Percentiles rank a stretch among this genome's conserved stretches.
Evolutionary conservation across 2,888 invertebrate species (phyloP).

Genomic region (Leucophora obtusa): DNA sequence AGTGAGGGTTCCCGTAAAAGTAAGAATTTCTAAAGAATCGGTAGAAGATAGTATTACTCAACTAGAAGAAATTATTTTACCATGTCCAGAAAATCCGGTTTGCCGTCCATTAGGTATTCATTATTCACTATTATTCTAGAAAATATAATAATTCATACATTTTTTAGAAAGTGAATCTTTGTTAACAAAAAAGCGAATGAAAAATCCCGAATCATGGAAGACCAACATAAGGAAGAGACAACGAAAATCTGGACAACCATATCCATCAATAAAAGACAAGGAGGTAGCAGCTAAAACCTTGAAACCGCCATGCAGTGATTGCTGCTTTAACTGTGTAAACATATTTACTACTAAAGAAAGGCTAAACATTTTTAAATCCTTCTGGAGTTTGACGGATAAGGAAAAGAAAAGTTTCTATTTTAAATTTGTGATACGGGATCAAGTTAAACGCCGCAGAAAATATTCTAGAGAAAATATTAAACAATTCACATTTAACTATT

Average conservation of each 20-base stretch:
- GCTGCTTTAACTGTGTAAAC: not conserved
- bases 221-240: not conserved
- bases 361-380: not conserved
- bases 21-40: too few relatives aligned
- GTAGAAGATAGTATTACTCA: too few relatives aligned
- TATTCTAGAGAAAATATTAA: not conserved
- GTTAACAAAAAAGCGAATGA: not conserved
- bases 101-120: too few relatives aligned
- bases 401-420: slow-evolving; percentile 1
- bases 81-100: too few relatives aligned
- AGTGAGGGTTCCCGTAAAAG: too few relatives aligned
- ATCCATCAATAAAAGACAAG: not conserved
- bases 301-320: not conserved
- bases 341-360: not conserved
- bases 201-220: not conserved
- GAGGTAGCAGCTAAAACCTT: not conserved
- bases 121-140: too few relatives aligned
- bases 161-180: not conserved
- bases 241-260: not conserved
- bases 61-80: too few relatives aligned
- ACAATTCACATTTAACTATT: not conserved
- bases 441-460: too few relatives aligned
- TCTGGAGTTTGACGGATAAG: not conserved
- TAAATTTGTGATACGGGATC: not conserved
- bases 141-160: not conserved